These are phyloP conservation scores for Thinocorus orbignyianus DNA, from an alignment of 2,113 vertebrate genomes.

Conservation along the genomic window DNA sequence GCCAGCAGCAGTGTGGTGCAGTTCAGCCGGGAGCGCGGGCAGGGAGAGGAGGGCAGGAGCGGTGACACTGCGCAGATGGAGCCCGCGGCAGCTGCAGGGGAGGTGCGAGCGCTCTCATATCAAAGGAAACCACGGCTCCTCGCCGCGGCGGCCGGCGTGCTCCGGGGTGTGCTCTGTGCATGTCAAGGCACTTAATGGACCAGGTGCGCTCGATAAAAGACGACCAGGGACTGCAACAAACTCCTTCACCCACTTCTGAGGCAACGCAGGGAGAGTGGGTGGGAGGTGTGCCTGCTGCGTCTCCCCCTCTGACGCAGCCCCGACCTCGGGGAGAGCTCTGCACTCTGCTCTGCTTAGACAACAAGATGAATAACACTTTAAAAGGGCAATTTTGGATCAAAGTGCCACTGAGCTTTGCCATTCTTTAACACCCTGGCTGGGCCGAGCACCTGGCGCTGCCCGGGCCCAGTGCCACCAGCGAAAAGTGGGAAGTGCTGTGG, in stretches of 20 bases:
- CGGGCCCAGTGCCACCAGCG: rapidly evolving
- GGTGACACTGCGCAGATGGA: neutral
- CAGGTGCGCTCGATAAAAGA: neutral
- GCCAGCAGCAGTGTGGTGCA: neutral
- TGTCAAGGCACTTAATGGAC: constrained; percentile 9
- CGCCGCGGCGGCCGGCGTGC: neutral
- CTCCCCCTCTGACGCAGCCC: neutral
- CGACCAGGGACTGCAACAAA: neutral
- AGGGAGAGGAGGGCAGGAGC: neutral
- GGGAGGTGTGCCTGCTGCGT: neutral
- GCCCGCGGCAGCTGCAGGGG: neutral
- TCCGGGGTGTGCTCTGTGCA: neutral
- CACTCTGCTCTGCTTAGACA: neutral
- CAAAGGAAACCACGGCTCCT: neutral
- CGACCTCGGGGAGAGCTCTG: neutral
- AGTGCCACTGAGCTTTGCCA: neutral
- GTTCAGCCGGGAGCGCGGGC: neutral
- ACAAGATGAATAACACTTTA: neutral
- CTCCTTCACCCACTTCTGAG: constrained; percentile 10
- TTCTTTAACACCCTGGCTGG: neutral
- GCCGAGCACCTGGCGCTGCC: rapidly evolving
- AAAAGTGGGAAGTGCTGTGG: neutral
- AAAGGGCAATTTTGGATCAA: neutral
- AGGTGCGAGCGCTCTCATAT: neutral
- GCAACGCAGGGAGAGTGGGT: neutral